phyloP scores from a whole-genome alignment of 2,113 vertebrate genomes.

The Ailurus styani region DNA sequence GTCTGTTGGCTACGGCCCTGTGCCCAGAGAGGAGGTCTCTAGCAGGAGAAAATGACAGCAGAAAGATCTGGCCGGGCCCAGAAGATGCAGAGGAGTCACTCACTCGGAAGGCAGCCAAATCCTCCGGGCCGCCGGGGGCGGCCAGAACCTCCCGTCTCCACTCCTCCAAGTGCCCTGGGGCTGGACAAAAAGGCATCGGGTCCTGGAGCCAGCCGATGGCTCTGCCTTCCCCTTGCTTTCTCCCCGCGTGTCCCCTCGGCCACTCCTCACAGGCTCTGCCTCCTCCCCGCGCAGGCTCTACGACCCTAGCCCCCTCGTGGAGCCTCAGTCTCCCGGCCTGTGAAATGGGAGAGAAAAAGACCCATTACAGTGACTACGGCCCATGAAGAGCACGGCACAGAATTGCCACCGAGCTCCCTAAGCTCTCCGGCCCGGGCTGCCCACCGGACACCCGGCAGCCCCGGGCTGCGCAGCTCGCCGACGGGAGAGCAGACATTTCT shows the following conservation, averaged over 20 bases:
- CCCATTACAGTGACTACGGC: fast-evolving
- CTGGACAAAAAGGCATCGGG: fast-evolving
- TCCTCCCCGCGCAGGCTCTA: neutral
- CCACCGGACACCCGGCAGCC: neutral
- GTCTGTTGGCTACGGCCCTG: fast-evolving
- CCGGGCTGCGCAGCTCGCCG: neutral
- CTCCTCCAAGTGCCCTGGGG: neutral
- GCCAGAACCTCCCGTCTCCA: too few relatives aligned
- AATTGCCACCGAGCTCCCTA: fast-evolving
- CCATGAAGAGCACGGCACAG: neutral
- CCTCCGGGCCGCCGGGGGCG: too few relatives aligned
- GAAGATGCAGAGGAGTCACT: neutral
- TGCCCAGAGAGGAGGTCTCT: neutral
- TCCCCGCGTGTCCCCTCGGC: neutral
- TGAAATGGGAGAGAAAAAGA: neutral
- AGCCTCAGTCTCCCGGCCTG: neutral
- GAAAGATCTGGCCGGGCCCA: neutral
- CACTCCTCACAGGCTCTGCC: neutral
- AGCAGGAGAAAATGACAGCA: neutral
- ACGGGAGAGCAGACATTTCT: neutral
- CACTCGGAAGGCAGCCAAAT: neutral
- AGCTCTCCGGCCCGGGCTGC: neutral
- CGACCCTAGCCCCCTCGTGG: neutral
- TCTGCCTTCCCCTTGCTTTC: neutral
- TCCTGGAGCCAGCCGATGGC: neutral